These are phyloP conservation scores for Gymnodraco acuticeps DNA, from an alignment of 2,797 vertebrate genomes.

Conservation along the genomic window DNA sequence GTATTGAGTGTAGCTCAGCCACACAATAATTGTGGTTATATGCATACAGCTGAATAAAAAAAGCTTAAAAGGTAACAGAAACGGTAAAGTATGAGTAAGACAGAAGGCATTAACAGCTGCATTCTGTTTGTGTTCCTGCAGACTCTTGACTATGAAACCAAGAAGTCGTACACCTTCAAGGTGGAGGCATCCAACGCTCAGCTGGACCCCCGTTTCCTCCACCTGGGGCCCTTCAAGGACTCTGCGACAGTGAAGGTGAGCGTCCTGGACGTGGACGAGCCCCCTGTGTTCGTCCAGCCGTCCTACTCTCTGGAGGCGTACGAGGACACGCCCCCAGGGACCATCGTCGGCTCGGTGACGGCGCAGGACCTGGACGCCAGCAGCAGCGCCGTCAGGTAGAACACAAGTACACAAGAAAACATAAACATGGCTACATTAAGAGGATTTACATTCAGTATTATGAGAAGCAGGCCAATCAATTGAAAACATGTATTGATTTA, in stretches of 20 bases:
- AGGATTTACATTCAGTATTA: neutral
- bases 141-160: conserved; percentile 93
- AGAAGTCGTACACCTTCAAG: conserved; percentile 92
- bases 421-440: neutral
- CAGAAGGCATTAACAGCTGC: neutral
- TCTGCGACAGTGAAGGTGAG: conserved; percentile 92
- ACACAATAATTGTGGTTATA: no score
- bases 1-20: neutral
- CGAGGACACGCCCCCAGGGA: conserved; percentile 91
- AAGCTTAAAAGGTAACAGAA: neutral
- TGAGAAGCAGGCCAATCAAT: neutral
- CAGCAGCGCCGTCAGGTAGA: conserved; percentile 91
- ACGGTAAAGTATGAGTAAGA: neutral
- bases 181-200: conserved; percentile 91
- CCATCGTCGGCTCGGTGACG: conserved; percentile 91
- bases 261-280: conserved; percentile 91
- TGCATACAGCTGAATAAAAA: neutral
- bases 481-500: no score
- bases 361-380: conserved; percentile 93
- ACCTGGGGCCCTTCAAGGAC: conserved; percentile 92
- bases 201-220: conserved; percentile 90
- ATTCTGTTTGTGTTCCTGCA: conserved; percentile 53
- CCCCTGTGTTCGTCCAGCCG: conserved; percentile 91
- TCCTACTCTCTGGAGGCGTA: conserved; percentile 92
- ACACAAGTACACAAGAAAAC: neutral